These are phyloP conservation scores for Agrilus cyanescens DNA, from an alignment of 2,888 invertebrate genomes.

Conservation along the genomic window DNA sequence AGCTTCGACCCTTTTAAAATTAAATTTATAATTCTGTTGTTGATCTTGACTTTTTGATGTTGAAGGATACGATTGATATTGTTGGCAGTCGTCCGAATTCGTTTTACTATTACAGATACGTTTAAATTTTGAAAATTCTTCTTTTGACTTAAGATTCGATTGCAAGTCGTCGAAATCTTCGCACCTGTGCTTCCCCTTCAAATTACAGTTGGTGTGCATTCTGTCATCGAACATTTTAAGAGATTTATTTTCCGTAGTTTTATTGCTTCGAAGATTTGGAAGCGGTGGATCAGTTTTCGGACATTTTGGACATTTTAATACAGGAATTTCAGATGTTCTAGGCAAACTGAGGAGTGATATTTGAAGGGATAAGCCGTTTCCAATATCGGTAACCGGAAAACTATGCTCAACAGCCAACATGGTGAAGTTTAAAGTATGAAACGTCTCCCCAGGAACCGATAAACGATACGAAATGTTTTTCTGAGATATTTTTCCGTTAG, in stretches of 20 bases:
- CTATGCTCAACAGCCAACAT: conserved; percentile 51
- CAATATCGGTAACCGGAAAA: conserved; percentile 60
- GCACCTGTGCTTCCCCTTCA: conserved; percentile 67
- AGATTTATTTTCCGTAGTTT: conserved; percentile 5
- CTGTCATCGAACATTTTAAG: conserved; percentile 50
- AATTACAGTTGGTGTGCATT: conserved; percentile 57
- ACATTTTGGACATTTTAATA: conserved; percentile 40
- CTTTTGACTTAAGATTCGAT: conserved; percentile 9
- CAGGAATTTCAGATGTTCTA: conserved; percentile 60
- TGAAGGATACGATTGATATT: conserved; percentile 8
- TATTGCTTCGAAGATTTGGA: conserved; percentile 14
- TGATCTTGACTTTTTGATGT: conserved; percentile 9
- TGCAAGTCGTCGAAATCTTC: conserved; percentile 60
- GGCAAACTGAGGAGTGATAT: conserved; percentile 59
- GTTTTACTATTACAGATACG: conserved; percentile 14
- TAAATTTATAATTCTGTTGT: conserved; percentile 21
- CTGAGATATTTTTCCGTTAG: conserved; percentile 26
- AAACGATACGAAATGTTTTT: conserved; percentile 54
- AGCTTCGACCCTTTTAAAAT: conserved; percentile 11
- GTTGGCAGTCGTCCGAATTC: conserved; percentile 5
- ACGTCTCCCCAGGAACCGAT: conserved; percentile 53
- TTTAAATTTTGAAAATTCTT: conserved; percentile 16
- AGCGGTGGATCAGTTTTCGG: conserved; percentile 9
- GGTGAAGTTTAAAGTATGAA: conserved; percentile 41
- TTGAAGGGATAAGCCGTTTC: conserved; percentile 48